These are phyloP conservation scores for Alethe diademata DNA, from an alignment of 2,113 vertebrate species.

Conservation along the genomic window DNA sequence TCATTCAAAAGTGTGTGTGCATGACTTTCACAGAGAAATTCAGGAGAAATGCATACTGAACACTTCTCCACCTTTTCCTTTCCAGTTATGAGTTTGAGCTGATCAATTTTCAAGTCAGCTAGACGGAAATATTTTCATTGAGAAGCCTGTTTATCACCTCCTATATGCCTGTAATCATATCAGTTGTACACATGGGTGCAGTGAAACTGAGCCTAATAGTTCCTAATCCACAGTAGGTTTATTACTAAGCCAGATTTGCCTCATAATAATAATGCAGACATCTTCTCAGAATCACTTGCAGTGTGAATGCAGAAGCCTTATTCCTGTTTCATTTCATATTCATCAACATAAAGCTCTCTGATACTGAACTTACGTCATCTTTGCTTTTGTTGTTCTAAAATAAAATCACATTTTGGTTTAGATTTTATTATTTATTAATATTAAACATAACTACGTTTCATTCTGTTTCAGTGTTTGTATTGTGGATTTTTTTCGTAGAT, in stretches of 20 bases:
- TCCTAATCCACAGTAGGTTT: neutral
- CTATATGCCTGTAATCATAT: neutral
- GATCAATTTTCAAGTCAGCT: neutral
- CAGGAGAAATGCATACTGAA: neutral
- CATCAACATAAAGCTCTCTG: neutral
- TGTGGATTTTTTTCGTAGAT: neutral
- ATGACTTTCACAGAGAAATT: neutral
- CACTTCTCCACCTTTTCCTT: neutral
- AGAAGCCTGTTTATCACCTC: neutral
- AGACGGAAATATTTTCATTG: neutral
- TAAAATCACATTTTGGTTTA: neutral
- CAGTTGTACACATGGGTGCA: neutral
- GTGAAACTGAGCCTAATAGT: neutral
- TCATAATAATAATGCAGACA: neutral
- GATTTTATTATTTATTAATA: neutral
- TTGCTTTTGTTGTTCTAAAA: neutral
- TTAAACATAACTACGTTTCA: neutral
- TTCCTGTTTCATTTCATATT: neutral
- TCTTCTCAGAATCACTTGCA: neutral
- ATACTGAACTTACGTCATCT: neutral
- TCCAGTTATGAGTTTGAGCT: fast-evolving
- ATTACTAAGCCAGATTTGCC: neutral
- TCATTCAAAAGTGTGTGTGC: fast-evolving
- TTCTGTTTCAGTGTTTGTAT: neutral
- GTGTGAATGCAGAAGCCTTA: neutral